These are phyloP conservation scores for Antrozous pallidus DNA, from an alignment of 2,797 vertebrate genomes.

Conservation along the genomic window DNA sequence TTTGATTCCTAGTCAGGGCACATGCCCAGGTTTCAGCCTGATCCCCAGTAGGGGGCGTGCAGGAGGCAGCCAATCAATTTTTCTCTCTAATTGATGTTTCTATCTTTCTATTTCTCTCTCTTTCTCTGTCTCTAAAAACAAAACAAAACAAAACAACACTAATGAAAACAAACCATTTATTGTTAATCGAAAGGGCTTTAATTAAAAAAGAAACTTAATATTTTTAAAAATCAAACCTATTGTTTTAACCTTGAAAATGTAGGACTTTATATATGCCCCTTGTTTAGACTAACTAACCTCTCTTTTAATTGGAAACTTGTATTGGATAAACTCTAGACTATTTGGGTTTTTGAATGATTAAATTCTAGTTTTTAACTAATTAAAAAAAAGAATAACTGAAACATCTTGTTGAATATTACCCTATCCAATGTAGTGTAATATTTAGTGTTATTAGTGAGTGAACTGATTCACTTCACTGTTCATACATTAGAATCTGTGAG, in stretches of 20 bases:
- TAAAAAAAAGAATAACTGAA: conserved; percentile 35
- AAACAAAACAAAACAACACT: not conserved
- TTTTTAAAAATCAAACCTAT: not conserved
- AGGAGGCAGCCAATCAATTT: no score
- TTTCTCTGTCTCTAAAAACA: no score
- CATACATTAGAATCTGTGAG: not conserved
- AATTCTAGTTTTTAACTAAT: not conserved
- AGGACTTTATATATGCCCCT: not conserved
- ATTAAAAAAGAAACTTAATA: not conserved
- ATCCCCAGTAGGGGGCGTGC: no score
- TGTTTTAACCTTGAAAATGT: conserved; percentile 2
- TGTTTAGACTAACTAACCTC: not conserved
- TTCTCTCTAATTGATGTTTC: no score
- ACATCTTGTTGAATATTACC: conserved; percentile 33
- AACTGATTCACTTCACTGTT: conserved; percentile 21
- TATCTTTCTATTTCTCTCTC: no score
- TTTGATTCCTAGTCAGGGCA: no score
- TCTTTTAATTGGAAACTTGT: conserved; percentile 42
- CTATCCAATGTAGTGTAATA: conserved; percentile 20
- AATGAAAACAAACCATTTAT: not conserved
- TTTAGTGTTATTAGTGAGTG: conserved; percentile 40
- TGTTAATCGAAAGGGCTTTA: not conserved
- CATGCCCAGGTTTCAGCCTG: no score
- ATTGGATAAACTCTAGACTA: not conserved
- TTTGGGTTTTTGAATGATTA: conserved; percentile 36